These are phyloP conservation scores for Cydia strobilella DNA, from an alignment of 1,140 invertebrate genomes.

Conservation along the genomic window DNA sequence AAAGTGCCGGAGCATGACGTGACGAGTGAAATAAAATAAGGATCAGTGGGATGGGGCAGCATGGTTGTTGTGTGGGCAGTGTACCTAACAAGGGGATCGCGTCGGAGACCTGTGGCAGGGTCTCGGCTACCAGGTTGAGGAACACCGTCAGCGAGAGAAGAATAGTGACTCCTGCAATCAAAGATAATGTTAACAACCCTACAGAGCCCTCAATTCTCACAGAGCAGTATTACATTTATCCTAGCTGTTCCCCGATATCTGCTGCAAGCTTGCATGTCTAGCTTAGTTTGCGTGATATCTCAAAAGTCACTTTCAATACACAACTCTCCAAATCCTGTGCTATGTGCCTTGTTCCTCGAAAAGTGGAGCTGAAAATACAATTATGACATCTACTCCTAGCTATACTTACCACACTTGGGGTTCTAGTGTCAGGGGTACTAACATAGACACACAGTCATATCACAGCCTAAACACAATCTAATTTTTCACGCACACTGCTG, in stretches of 20 bases:
- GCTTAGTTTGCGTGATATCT: neutral
- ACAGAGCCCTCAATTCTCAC: slow-evolving; percentile 24
- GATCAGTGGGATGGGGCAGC: slow-evolving; percentile 51
- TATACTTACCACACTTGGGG: slow-evolving; percentile 43
- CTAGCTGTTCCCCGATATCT: slow-evolving; percentile 3
- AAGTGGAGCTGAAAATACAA: slow-evolving; percentile 36
- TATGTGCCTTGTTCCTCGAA: slow-evolving; percentile 25
- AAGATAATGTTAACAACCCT: slow-evolving; percentile 79
- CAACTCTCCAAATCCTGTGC: slow-evolving; percentile 47
- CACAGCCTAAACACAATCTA: slow-evolving; percentile 51
- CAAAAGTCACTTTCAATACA: slow-evolving; percentile 19
- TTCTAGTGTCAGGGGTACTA: slow-evolving; percentile 40
- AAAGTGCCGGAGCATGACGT: slow-evolving; percentile 46
- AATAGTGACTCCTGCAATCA: slow-evolving; percentile 99
- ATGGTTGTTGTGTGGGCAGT: slow-evolving; percentile 68
- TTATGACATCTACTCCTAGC: slow-evolving; percentile 43
- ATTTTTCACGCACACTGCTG: slow-evolving; percentile 52
- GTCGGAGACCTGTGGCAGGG: slow-evolving; percentile 96
- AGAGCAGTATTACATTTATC: neutral
- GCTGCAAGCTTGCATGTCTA: neutral
- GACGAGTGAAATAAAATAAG: slow-evolving; percentile 54
- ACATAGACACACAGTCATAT: slow-evolving; percentile 52
- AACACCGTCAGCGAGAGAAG: slow-evolving; percentile 99
- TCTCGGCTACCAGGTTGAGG: slow-evolving; percentile 97
- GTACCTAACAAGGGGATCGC: slow-evolving; percentile 97